Percentiles rank a stretch among this genome's conserved stretches.
phyloP scores from a whole-genome alignment of 2,797 vertebrate genomes.

The Notamacropus eugenii region DNA sequence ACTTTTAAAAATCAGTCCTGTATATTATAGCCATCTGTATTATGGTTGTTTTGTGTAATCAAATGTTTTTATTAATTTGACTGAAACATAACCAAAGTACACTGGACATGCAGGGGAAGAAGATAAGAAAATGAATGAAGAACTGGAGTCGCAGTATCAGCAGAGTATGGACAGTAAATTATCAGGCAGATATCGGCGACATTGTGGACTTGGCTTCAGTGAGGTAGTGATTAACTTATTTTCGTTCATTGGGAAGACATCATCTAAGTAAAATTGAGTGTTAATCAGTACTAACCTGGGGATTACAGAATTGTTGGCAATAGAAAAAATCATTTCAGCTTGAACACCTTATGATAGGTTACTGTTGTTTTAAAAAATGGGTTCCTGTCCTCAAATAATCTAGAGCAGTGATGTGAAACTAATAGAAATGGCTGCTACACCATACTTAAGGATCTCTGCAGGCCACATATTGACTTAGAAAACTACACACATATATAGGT shows the following conservation, averaged over 20 bases:
- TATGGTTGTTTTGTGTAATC: conserved; percentile 80
- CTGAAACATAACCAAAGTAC: conserved; percentile 86
- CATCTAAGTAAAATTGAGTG: background rate
- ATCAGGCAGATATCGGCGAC: conserved; percentile 93
- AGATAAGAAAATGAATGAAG: conserved; percentile 93
- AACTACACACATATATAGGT: background rate
- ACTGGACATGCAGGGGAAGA: conserved; percentile 91
- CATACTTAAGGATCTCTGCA: background rate
- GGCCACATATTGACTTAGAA: background rate
- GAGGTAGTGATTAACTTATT: conserved; percentile 86
- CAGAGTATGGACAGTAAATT: conserved; percentile 96
- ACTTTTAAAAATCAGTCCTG: conserved; percentile 65
- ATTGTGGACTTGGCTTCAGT: conserved; percentile 96
- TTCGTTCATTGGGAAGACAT: background rate
- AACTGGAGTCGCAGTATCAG: conserved; percentile 95
- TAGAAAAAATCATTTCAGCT: background rate
- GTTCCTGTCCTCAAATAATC: background rate
- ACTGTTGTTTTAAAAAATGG: background rate
- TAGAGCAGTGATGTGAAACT: background rate
- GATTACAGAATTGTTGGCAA: background rate
- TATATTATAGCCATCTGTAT: conserved; percentile 66
- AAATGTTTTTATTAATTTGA: conserved; percentile 85
- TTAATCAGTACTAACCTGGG: background rate
- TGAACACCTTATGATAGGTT: background rate
- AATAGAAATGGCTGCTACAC: background rate